phyloP scores from a whole-genome alignment of 2,888 invertebrate species.

The Macaria liturata region DNA sequence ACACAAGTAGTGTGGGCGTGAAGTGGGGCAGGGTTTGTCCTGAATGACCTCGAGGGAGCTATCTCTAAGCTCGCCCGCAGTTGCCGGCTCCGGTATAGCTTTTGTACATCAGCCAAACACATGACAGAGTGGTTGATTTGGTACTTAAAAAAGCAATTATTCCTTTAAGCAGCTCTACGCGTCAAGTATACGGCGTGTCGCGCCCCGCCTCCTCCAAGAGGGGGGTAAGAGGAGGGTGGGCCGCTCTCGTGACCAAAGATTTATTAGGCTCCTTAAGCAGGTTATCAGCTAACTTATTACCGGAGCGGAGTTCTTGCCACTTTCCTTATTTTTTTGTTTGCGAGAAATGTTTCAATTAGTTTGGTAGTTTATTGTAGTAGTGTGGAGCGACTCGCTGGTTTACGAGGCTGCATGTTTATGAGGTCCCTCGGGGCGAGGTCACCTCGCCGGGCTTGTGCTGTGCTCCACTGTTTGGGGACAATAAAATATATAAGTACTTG shows the following conservation, averaged over 20 bases:
- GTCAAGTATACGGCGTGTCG: neutral
- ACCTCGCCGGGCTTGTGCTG: neutral
- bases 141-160: too few species aligned
- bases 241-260: constrained; percentile 9
- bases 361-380: too few species aligned
- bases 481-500: too few species aligned
- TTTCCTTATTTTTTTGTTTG: neutral
- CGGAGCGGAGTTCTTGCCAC: neutral
- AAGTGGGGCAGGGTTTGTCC: too few species aligned
- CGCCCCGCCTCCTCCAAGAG: neutral
- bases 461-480: too few species aligned
- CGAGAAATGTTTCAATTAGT: neutral
- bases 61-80: too few species aligned
- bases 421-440: neutral
- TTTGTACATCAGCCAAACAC: too few species aligned
- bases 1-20: too few species aligned
- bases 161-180: neutral
- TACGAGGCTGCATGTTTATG: neutral
- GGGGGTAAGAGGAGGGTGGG: too few species aligned
- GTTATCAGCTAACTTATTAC: constrained; percentile 12
- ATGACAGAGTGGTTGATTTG: too few species aligned
- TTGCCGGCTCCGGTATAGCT: too few species aligned
- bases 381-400: neutral
- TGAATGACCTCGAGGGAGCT: too few species aligned
- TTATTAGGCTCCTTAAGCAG: constrained; percentile 4